Evolutionary conservation across 2,113 vertebrate species (phyloP), one percentile per base, ranked within the genome.

Genomic region (Aldabrachelys gigantea): DNA sequence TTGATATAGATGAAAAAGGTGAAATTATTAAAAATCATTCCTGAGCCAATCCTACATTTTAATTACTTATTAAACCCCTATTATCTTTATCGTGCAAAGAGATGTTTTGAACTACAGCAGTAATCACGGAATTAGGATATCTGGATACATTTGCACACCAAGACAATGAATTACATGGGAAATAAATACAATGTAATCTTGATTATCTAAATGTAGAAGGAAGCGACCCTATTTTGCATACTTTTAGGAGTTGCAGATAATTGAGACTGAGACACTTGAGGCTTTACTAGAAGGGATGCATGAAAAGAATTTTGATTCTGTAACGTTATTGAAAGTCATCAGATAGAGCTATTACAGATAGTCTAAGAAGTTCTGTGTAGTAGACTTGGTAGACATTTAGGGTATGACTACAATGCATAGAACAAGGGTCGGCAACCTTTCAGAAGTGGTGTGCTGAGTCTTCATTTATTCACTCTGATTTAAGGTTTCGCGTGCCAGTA

Each of bases 371-470:
- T 52, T 57, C 80, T 8, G 6, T 54, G 49, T 56, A 89, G 69
- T 84, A 47, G 75, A n/a, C 6, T 65, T 22, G 31, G 6, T 2
- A 0, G 1, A 27, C 5, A 16, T 11, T 3, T 56, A 41, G 8
- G 4, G 3, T 65, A n/a, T 65, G 31, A n/a, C 62, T 65, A 65
- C 31, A 19, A 13, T n/a, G 47, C 47, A 49, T 49, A 49, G 47
- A 49, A 49, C 47, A 49, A 7, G 47, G 47, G 47, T 49, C 10
- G 47, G 47, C 47, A 49, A 49, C 9, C 47, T 49, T 49, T 49
- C 47, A 49, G 47, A 49, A 49, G 47, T 49, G 47, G 47, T 49
- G 47, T 49, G 47, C 47, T 49, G 47, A 49, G 47, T 49, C 47
- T 49, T 49, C 47, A 49, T 49, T 49, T 49, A 49, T 49, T 10